Evolutionary conservation across 2,113 vertebrate species (phyloP).

Genomic region (Spea multiplicata): DNA sequence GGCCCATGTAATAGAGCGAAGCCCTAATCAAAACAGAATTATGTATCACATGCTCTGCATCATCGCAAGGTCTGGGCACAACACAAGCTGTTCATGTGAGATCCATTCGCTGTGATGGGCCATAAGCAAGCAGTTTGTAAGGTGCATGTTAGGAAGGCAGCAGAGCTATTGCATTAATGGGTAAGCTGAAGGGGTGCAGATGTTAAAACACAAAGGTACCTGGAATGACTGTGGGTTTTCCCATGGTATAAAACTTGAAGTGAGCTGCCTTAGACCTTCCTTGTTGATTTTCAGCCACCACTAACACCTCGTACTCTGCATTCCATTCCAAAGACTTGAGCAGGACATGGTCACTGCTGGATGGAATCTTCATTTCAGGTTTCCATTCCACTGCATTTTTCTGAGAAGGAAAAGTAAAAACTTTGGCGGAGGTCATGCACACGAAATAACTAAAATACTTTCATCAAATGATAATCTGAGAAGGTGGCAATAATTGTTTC

Average conservation of each 20-base stretch:
- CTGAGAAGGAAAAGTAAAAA: slow-evolving; percentile 56
- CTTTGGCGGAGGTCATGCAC: too few relatives aligned
- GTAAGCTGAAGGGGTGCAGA: slow-evolving; percentile 55
- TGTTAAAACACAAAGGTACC: slow-evolving; percentile 65
- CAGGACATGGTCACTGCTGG: slow-evolving; percentile 75
- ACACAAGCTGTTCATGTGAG: slow-evolving; percentile 59
- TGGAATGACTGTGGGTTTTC: slow-evolving; percentile 85
- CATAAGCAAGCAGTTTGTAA: slow-evolving; percentile 68
- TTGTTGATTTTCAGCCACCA: slow-evolving; percentile 91
- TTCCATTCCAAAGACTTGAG: slow-evolving; percentile 88
- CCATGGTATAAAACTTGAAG: slow-evolving; percentile 80
- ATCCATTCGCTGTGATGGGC: slow-evolving; percentile 61
- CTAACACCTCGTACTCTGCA: slow-evolving; percentile 85
- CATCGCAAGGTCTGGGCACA: slow-evolving; percentile 29
- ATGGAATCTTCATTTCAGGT: slow-evolving; percentile 84
- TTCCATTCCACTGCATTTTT: slow-evolving; percentile 81
- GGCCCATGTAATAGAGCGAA: too few relatives aligned
- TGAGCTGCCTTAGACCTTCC: slow-evolving; percentile 83
- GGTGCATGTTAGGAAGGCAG: slow-evolving; percentile 62
- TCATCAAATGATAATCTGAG: too few relatives aligned
- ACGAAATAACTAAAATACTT: too few relatives aligned
- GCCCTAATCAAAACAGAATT: slow-evolving; percentile 4
- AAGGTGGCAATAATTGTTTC: too few relatives aligned
- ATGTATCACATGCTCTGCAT: slow-evolving; percentile 1
- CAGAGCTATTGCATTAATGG: slow-evolving; percentile 63